phyloP scores from a whole-genome alignment of 2,797 vertebrate genomes.

The Pteronotus mesoamericanus region DNA sequence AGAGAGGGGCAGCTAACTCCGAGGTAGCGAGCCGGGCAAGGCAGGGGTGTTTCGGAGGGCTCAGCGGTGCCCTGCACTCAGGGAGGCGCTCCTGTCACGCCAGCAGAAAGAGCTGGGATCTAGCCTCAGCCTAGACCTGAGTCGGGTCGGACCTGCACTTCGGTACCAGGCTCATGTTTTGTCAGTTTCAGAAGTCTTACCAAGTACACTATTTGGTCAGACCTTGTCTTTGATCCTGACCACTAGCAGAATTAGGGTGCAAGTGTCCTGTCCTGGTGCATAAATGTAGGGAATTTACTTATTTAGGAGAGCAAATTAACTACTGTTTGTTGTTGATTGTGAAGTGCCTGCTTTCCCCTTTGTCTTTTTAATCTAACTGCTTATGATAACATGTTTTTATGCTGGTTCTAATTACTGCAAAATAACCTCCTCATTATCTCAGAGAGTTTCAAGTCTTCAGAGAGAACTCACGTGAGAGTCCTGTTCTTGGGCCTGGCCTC shows the following conservation, averaged over 20 bases:
- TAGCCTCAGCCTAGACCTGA: neutral
- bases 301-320: neutral
- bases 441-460: neutral
- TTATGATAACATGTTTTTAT: neutral
- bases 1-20: neutral
- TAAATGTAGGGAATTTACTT: neutral
- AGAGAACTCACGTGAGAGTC: neutral
- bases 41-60: neutral
- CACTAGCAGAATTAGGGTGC: neutral
- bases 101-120: neutral
- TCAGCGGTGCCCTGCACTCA: neutral
- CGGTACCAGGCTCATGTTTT: neutral
- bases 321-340: neutral
- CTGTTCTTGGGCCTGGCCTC: neutral
- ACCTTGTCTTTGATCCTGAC: neutral
- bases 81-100: neutral
- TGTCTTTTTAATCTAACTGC: slow-evolving; percentile 4
- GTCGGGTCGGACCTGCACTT: neutral
- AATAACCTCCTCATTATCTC: neutral
- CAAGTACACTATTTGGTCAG: neutral
- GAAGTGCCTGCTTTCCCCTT: neutral
- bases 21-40: neutral
- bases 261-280: neutral
- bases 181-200: neutral
- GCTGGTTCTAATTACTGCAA: neutral